These are phyloP conservation scores for Drosophila saltans DNA, from an alignment of 1,140 invertebrate species.

Conservation along the genomic window DNA sequence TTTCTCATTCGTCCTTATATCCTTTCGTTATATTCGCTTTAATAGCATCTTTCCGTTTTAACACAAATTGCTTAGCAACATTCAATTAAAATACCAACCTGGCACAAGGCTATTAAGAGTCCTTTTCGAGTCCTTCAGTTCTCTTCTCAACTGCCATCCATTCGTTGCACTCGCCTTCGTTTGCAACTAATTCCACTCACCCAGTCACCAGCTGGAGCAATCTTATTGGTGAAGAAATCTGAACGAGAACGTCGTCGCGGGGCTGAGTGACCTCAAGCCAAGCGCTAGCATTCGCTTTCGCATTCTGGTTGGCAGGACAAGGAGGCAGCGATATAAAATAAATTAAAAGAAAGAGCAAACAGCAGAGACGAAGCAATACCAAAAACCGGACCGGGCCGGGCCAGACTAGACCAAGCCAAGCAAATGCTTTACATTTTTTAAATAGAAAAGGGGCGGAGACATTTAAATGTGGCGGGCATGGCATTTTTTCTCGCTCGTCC, in stretches of 20 bases:
- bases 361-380: conserved; percentile 37
- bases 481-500: conserved; percentile 26
- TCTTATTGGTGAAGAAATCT: conserved; percentile 68
- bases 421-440: conserved; percentile 73
- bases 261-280: conserved; percentile 46
- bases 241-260: conserved; percentile 20
- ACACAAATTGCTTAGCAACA: conserved; percentile 38
- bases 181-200: neutral
- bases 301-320: conserved; percentile 35
- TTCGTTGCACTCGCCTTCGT: neutral
- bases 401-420: conserved; percentile 45
- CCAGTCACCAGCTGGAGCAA: conserved; percentile 21
- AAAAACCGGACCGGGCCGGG: conserved; percentile 17
- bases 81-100: conserved; percentile 47
- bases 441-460: conserved; percentile 80
- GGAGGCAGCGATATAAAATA: conserved; percentile 70
- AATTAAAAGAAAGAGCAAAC: conserved; percentile 74
- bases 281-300: conserved; percentile 28
- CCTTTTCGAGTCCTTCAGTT: conserved; percentile 2
- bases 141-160: neutral
- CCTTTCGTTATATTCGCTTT: neutral
- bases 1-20: too few species aligned
- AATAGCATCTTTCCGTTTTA: conserved; percentile 4
- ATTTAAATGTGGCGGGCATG: conserved; percentile 69
- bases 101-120: conserved; percentile 28